phyloP scores from a whole-genome alignment of 23 tunicate species.

The Aplidium turbinatum region DNA sequence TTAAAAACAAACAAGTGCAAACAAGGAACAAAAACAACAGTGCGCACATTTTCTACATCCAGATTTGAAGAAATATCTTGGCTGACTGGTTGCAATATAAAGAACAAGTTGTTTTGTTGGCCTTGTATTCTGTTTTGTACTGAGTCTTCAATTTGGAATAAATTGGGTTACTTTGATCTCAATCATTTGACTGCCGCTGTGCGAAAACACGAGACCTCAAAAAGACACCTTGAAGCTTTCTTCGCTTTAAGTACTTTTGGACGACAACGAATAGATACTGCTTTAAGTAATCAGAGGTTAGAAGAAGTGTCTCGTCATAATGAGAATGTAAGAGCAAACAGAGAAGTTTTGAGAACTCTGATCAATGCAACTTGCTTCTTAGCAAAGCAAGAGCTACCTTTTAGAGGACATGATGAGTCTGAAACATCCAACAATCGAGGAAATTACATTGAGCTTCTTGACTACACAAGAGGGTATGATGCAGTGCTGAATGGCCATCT shows the following conservation, averaged over 20 bases:
- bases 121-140: background rate
- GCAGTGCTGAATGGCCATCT: constrained; percentile 3
- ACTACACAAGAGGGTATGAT: constrained; percentile 5
- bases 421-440: no score
- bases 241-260: background rate
- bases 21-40: background rate
- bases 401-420: constrained; percentile 8
- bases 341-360: background rate
- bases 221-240: background rate
- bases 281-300: constrained; percentile 12
- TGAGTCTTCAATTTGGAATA: constrained; percentile 1
- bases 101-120: constrained; percentile 7
- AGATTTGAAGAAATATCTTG: background rate
- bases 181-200: constrained; percentile 2
- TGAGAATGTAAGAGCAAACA: constrained; percentile 9
- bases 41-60: background rate
- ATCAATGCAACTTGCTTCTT: constrained; percentile 5
- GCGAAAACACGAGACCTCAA: constrained; percentile 3
- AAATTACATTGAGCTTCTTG: constrained; percentile 7
- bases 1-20: background rate
- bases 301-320: background rate
- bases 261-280: constrained; percentile 4
- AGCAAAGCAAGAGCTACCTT: constrained; percentile 5
- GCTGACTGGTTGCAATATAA: background rate
- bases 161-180: constrained; percentile 1